phyloP scores from a whole-genome alignment of 2,888 invertebrate genomes.

The Isotomurus palustris region DNA sequence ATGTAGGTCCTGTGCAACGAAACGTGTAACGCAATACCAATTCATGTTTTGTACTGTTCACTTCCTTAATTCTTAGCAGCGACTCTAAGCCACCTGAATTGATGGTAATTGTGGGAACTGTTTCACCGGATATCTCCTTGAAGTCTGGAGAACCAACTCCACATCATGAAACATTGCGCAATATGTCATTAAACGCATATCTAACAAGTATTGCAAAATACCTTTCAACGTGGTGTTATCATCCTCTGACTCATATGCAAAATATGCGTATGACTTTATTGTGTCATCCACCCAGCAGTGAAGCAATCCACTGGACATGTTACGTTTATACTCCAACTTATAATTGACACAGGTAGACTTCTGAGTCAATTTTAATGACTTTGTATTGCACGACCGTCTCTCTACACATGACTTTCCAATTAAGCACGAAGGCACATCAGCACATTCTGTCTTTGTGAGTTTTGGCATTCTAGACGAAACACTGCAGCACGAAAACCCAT shows the following conservation, averaged over 20 bases:
- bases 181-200: too few relatives aligned
- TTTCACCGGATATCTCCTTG: too few relatives aligned
- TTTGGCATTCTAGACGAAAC: not conserved
- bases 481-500: constrained; percentile 30
- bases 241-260: too few relatives aligned
- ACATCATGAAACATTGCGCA: too few relatives aligned
- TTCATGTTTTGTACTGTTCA: not conserved
- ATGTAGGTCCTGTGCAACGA: constrained; percentile 18
- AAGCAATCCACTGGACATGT: constrained; percentile 8
- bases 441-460: constrained; percentile 5
- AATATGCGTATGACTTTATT: not conserved
- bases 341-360: not conserved
- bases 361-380: not conserved
- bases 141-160: too few relatives aligned
- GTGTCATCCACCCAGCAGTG: constrained; percentile 11
- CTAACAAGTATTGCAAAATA: too few relatives aligned
- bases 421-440: constrained; percentile 2
- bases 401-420: not conserved
- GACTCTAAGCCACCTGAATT: too few relatives aligned
- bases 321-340: not conserved
- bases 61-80: not conserved
- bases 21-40: not conserved
- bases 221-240: too few relatives aligned
- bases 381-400: not conserved
- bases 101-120: too few relatives aligned